These are phyloP conservation scores for Ophion ellenae DNA, from an alignment of 2,888 invertebrate species.

Conservation along the genomic window DNA sequence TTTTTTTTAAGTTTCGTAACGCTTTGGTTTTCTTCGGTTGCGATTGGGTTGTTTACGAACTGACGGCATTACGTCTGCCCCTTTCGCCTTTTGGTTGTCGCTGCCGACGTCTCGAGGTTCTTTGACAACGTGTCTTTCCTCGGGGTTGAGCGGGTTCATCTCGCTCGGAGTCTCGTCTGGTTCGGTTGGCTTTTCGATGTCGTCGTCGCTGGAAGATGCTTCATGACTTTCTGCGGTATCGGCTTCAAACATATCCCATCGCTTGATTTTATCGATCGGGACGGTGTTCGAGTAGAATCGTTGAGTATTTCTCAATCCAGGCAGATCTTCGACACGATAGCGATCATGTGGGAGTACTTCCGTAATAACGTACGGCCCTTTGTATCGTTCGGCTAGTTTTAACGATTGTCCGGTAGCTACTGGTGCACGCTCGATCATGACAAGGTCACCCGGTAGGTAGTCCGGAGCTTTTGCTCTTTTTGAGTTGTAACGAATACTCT, in stretches of 20 bases:
- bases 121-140: not conserved
- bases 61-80: slow-evolving; percentile 8
- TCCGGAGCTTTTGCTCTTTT: slow-evolving; percentile 40
- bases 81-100: not conserved
- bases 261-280: slow-evolving; percentile 52
- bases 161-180: slow-evolving; percentile 19
- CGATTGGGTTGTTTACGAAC: slow-evolving; percentile 30
- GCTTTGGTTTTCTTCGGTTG: slow-evolving; percentile 33
- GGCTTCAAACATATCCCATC: slow-evolving; percentile 32
- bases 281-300: slow-evolving; percentile 49
- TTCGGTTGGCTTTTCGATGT: slow-evolving; percentile 7
- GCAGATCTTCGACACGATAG: slow-evolving; percentile 62
- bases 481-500: slow-evolving; percentile 39
- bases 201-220: slow-evolving; percentile 8
- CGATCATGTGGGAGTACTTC: slow-evolving; percentile 64
- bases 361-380: slow-evolving; percentile 63
- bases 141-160: not conserved
- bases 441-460: slow-evolving; percentile 26
- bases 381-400: slow-evolving; percentile 44
- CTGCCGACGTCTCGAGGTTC: not conserved
- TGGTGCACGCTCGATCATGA: slow-evolving; percentile 42
- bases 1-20: slow-evolving; percentile 21
- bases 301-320: slow-evolving; percentile 45
- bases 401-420: slow-evolving; percentile 41
- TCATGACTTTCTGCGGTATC: not conserved